A percentile compares a stretch with the other conserved stretches of the same genome.
Evolutionary conservation across 2,797 vertebrate species (phyloP).

Genomic region (Enteromius afrohamiltoni): DNA sequence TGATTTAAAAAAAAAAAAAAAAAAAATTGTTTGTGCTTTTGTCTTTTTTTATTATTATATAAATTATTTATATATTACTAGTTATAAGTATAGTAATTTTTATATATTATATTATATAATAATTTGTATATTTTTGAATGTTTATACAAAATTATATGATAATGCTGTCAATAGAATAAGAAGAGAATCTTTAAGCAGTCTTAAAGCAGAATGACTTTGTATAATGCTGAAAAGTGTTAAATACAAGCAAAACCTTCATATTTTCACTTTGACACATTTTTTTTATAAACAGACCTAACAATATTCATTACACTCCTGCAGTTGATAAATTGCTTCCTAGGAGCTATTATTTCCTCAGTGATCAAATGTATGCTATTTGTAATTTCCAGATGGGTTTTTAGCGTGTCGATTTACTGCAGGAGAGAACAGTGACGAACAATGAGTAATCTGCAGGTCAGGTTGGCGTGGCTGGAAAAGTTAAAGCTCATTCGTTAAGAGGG

Average conservation of each 20-base stretch:
- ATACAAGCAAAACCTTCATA: neutral
- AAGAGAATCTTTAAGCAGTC: neutral
- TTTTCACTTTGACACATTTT: neutral
- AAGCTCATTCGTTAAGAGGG: neutral
- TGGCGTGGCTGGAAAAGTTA: neutral
- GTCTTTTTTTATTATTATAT: neutral
- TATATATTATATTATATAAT: too few species aligned
- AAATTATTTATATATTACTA: neutral
- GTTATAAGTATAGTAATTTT: neutral
- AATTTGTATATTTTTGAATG: neutral
- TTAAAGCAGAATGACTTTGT: neutral
- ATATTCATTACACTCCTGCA: too few species aligned
- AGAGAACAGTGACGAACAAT: too few species aligned
- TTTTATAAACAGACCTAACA: too few species aligned
- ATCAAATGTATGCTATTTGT: neutral
- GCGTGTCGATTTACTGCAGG: neutral
- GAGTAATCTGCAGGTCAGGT: neutral
- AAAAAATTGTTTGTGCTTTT: neutral
- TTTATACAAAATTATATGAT: neutral
- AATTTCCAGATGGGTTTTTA: neutral
- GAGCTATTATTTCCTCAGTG: too few species aligned
- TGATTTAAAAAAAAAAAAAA: too few species aligned
- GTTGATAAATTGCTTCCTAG: too few species aligned
- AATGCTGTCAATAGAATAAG: neutral
- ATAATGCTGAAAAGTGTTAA: neutral